These are phyloP conservation scores for Caenorhabditis wallacei DNA, from an alignment of 2,888 invertebrate species.

Conservation along the genomic window DNA sequence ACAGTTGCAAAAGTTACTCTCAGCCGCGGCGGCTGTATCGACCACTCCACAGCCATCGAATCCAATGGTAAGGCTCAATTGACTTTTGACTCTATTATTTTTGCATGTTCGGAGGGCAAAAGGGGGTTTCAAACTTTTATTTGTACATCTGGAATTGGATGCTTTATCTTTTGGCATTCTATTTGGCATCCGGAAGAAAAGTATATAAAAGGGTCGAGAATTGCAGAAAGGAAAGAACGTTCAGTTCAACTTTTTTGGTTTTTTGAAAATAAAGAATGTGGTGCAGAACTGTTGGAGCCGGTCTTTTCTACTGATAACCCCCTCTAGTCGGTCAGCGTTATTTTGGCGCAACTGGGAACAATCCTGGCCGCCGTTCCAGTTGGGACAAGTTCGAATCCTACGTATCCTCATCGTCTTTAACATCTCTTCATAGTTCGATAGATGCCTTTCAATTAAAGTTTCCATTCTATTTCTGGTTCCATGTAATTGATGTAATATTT, in stretches of 20 bases:
- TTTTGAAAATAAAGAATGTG: slow-evolving; percentile 1
- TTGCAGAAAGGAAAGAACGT: neutral
- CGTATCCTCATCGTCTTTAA: neutral
- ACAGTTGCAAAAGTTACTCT: slow-evolving; percentile 51
- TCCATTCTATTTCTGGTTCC: neutral
- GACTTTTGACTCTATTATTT: slow-evolving; percentile 22
- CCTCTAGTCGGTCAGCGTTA: neutral
- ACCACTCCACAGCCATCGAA: slow-evolving; percentile 27
- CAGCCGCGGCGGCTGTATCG: slow-evolving; percentile 37
- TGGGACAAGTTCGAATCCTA: neutral
- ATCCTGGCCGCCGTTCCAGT: neutral
- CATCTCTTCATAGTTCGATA: too few relatives aligned
- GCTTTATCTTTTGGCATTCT: slow-evolving; percentile 12
- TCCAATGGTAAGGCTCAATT: slow-evolving; percentile 37
- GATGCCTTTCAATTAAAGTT: neutral
- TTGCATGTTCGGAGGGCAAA: neutral
- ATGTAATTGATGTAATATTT: slow-evolving; percentile 16
- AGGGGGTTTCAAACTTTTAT: slow-evolving; percentile 2
- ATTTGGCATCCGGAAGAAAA: slow-evolving; percentile 5
- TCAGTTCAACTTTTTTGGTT: slow-evolving; percentile 19
- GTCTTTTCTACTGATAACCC: neutral
- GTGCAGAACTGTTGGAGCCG: neutral
- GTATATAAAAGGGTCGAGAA: slow-evolving; percentile 1
- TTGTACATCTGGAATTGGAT: neutral
- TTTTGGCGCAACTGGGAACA: neutral